Evolutionary conservation across 2,113 vertebrate genomes (phyloP).

Genomic region (mouse (Mus musculus)): DNA sequence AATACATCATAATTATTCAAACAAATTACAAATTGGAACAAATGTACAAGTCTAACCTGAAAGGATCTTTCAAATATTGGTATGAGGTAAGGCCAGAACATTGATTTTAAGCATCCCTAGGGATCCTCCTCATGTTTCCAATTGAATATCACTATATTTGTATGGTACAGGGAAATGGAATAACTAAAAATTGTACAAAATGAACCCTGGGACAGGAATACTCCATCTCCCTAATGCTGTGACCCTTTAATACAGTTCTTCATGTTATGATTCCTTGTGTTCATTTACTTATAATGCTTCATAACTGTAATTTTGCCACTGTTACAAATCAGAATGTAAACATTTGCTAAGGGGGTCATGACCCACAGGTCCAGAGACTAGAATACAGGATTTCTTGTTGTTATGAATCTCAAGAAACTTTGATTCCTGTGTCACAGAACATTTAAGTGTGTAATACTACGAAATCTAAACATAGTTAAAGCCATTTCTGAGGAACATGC

Average conservation of each 20-base stretch:
- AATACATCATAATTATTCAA: background rate
- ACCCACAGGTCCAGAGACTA: background rate
- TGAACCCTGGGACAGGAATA: background rate
- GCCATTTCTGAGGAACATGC: background rate
- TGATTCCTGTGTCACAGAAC: background rate
- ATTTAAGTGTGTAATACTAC: background rate
- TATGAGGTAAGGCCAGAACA: background rate
- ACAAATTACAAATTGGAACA: constrained; percentile 13
- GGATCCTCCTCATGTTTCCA: background rate
- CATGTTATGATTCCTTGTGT: background rate
- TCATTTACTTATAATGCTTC: background rate
- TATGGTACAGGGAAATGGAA: background rate
- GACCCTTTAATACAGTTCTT: background rate
- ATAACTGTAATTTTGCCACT: background rate
- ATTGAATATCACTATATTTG: constrained; percentile 43
- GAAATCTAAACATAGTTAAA: constrained; percentile 50
- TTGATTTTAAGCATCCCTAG: background rate
- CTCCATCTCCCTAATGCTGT: background rate
- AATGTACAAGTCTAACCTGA: background rate
- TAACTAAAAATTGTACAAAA: background rate
- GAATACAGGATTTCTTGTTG: background rate
- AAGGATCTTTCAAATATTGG: constrained; percentile 45
- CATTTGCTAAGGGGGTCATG: background rate
- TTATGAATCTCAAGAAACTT: constrained; percentile 21
- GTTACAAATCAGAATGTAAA: background rate